Evolutionary conservation across 2,888 invertebrate genomes (phyloP), one percentile per base, ranked within the genome.

Genomic region (Orthosia incerta): DNA sequence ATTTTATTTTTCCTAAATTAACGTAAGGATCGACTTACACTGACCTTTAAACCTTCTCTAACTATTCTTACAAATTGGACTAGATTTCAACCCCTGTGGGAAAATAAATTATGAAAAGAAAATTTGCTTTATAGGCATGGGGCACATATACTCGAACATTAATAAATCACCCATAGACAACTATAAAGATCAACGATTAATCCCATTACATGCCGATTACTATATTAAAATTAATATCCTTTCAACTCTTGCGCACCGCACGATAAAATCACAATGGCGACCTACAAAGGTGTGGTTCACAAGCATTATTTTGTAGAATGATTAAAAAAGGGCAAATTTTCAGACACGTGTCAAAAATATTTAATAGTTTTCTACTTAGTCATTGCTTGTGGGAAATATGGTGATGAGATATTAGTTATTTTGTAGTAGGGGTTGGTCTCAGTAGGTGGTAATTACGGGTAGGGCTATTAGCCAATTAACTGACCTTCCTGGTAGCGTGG

Each of bases 311-410:
- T 66, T 64, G 70, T 64, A 71, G 68, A 78, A 48, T 83, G 61
- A 70, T n/a, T 83, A 79, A 64, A 88, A 89, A 88, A 86, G 90
- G 87, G 87, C 89, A 79, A 90, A 90, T 91, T 89, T 88, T 86
- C 82, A 3, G 91, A 83, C 93, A 93, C 93, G 93, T 93, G 93
- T 80, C 89, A 26, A 46, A 74, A 79, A 86, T 86, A 86, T 91
- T 86, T 90, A 89, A 90, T 89, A 87, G 83, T 74, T 90, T 91
- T 90, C 78, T 88, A 87, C 87, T 84, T 87, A 91, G 90, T 91
- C 92, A 91, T 89, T 82, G 82, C 45, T 79, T 90, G 89, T 93
- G 93, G 91, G 93, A 94, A 93, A 93, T 60, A 80, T 71, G 62
- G 76, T 85, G 71, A 87, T 87, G 82, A 75, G 83, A 80, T 85